Evolutionary conservation across 2,888 invertebrate genomes (phyloP).

Genomic region (Allacma fusca): DNA sequence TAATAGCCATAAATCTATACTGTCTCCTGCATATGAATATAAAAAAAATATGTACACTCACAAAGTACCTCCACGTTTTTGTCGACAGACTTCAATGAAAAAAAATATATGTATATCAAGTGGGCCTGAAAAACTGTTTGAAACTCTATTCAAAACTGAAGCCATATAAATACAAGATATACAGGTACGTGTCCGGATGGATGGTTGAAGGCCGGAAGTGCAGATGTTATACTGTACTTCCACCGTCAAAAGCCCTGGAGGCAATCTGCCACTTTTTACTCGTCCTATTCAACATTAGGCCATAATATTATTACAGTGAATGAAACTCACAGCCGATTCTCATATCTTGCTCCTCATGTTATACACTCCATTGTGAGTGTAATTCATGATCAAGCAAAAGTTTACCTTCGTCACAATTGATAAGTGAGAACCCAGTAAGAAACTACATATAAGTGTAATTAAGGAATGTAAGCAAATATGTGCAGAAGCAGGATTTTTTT

Average conservation of each 20-base stretch:
- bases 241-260: constrained; percentile 32
- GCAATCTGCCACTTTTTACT: constrained; percentile 31
- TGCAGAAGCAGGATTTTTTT: too few relatives aligned
- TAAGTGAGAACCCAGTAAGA: too few relatives aligned
- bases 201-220: constrained; percentile 42
- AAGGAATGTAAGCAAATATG: too few relatives aligned
- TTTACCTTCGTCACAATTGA: too few relatives aligned
- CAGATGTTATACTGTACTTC: constrained; percentile 45
- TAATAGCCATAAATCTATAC: too few relatives aligned
- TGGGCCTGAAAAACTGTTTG: neutral
- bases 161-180: neutral
- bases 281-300: constrained; percentile 32
- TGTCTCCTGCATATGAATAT: too few relatives aligned
- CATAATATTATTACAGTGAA: constrained; percentile 13
- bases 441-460: too few relatives aligned
- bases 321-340: neutral
- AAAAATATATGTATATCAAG: neutral
- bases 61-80: too few relatives aligned
- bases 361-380: neutral
- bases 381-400: too few relatives aligned
- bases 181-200: constrained; percentile 30
- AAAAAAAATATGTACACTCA: too few relatives aligned
- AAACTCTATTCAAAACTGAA: constrained; percentile 2
- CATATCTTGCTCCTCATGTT: neutral
- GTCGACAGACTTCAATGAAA: neutral